phyloP scores from a whole-genome alignment of 2,797 vertebrate species.

The Antennarius maculatus region DNA sequence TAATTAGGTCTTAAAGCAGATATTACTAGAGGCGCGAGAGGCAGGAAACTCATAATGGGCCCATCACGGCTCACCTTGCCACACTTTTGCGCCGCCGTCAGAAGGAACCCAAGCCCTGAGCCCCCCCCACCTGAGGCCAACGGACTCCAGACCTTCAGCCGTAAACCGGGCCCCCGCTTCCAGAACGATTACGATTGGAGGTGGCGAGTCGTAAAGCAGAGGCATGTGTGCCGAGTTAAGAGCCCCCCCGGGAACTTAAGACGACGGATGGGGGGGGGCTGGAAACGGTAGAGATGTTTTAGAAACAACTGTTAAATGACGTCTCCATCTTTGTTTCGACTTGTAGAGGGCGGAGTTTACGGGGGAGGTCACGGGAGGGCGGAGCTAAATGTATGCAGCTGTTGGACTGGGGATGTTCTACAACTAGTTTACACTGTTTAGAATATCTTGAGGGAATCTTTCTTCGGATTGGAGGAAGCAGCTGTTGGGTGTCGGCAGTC shows the following conservation, averaged over 20 bases:
- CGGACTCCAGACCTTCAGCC: conserved; percentile 59
- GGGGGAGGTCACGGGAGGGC: background rate
- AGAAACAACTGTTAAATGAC: conserved; percentile 62
- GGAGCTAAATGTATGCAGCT: background rate
- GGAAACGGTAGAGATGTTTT: conserved; percentile 15
- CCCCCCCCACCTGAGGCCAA: conserved; percentile 47
- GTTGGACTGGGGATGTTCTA: no score
- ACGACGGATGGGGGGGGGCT: conserved; percentile 29
- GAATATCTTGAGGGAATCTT: no score
- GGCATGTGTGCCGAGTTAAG: conserved; percentile 67
- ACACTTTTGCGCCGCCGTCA: conserved; percentile 51
- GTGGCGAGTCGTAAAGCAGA: conserved; percentile 70
- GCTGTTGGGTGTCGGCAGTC: no score
- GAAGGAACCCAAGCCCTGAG: conserved; percentile 42
- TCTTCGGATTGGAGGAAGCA: no score
- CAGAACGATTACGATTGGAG: conserved; percentile 65
- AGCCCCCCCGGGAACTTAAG: conserved; percentile 50
- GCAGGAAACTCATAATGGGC: conserved; percentile 74
- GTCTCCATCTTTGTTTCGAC: conserved; percentile 43
- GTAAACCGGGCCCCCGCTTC: conserved; percentile 59
- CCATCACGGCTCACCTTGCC: conserved; percentile 69
- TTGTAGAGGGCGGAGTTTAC: background rate
- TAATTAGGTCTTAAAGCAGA: conserved; percentile 62
- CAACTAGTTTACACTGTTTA: no score
- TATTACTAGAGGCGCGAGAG: conserved; percentile 73